A percentile compares a stretch with the other conserved stretches of the same genome.
Conservation (phyloP, 1,140 invertebrate species). For the Drosophila aff. region DNA sequence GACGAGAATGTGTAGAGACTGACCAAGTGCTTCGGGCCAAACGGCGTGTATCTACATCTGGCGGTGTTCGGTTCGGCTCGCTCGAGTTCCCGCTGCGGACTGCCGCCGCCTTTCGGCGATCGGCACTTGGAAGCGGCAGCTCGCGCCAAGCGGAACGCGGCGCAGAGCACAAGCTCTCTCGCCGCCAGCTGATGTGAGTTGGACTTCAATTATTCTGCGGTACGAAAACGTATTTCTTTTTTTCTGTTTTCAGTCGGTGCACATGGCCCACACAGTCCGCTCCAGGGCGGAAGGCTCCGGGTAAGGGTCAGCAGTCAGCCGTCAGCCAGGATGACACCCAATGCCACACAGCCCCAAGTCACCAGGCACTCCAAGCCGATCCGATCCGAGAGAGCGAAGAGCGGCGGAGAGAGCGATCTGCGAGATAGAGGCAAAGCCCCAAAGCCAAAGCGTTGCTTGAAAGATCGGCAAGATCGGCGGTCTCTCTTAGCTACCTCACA, state of each 20-base stretch:
- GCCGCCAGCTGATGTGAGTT: conserved; percentile 1
- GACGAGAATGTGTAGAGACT: conserved; percentile 28
- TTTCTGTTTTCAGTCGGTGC: neutral
- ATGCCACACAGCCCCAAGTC: neutral
- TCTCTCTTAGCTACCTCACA: conserved; percentile 2
- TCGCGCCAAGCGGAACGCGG: conserved; percentile 5
- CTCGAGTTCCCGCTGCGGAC: conserved; percentile 56
- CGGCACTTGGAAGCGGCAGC: conserved; percentile 16
- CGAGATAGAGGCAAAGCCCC: neutral
- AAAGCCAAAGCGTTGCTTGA: conserved; percentile 6
- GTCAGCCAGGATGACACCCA: neutral
- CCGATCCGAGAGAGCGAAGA: neutral
- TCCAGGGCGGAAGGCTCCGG: neutral
- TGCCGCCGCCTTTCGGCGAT: conserved; percentile 26
- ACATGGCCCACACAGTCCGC: neutral
- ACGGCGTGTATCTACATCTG: conserved; percentile 30
- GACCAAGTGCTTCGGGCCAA: conserved; percentile 33
- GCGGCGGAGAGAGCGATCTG: neutral
- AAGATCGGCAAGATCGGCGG: neutral
- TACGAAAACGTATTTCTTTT: too few species aligned
- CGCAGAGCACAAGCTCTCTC: conserved; percentile 5
- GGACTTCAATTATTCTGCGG: too few species aligned
- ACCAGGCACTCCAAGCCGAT: neutral
- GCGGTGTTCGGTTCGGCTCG: conserved; percentile 48
- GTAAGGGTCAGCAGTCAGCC: neutral